Conservation (phyloP, 2,113 vertebrate genomes). For the Sinocyclocheilus anophthalmus region DNA sequence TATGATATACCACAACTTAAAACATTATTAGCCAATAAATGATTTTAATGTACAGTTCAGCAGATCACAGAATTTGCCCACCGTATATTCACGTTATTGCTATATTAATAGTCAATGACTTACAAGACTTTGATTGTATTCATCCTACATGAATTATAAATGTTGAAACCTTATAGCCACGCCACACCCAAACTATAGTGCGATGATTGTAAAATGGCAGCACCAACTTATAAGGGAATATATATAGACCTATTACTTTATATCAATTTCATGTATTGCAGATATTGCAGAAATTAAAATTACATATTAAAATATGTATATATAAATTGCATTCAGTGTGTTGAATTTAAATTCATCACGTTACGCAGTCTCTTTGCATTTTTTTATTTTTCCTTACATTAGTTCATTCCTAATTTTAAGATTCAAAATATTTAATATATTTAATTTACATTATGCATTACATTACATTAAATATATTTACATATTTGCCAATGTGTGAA, state of each 20-base stretch:
- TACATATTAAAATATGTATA: no score
- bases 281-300: no score
- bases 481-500: not conserved
- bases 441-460: no score
- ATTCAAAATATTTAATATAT: no score
- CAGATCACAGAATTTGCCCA: not conserved
- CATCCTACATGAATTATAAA: not conserved
- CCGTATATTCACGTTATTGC: not conserved
- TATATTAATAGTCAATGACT: not conserved
- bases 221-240: not conserved
- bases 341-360: no score
- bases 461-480: not conserved
- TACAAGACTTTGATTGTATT: not conserved
- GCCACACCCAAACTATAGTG: conserved; percentile 20
- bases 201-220: not conserved
- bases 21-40: not conserved
- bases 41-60: not conserved
- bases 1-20: not conserved
- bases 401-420: no score
- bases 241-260: not conserved
- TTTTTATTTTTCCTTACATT: no score
- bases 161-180: not conserved
- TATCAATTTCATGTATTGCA: no score
- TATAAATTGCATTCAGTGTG: no score
- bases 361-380: no score